phyloP scores from a whole-genome alignment of 2,888 invertebrate species.

The Chirona hameri region DNA sequence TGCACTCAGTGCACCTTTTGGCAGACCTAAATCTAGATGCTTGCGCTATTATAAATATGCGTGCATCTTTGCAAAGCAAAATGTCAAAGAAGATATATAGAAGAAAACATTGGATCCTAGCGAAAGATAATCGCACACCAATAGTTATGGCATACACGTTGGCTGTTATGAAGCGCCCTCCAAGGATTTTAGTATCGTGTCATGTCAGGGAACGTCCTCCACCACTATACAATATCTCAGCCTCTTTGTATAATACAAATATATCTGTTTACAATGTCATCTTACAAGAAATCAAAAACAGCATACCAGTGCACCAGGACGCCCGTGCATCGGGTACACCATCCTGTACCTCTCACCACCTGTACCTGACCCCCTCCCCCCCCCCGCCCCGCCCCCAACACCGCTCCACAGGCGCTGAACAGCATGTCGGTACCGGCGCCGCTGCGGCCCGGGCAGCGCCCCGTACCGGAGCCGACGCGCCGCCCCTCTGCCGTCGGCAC shows the following conservation, averaged over 20 bases:
- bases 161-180: no score
- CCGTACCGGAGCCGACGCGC: conserved; percentile 39
- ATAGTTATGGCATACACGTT: no score
- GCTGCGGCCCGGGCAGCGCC: conserved; percentile 50
- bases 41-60: no score
- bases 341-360: background rate
- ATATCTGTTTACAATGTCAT: background rate
- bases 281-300: background rate
- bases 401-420: conserved; percentile 62
- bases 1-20: background rate
- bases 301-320: no score
- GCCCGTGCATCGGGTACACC: no score
- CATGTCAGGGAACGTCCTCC: no score
- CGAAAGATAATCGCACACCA: no score
- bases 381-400: conserved; percentile 24
- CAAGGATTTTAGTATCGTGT: no score
- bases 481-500: background rate
- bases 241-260: background rate
- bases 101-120: no score
- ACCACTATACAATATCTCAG: background rate
- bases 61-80: no score
- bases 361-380: background rate
- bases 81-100: no score
- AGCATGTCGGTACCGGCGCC: conserved; percentile 64
- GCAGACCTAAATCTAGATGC: no score